Base-by-base conservation (phyloP, 2,797 vertebrate species). In the Ptychobarbus kaznakovi region DNA sequence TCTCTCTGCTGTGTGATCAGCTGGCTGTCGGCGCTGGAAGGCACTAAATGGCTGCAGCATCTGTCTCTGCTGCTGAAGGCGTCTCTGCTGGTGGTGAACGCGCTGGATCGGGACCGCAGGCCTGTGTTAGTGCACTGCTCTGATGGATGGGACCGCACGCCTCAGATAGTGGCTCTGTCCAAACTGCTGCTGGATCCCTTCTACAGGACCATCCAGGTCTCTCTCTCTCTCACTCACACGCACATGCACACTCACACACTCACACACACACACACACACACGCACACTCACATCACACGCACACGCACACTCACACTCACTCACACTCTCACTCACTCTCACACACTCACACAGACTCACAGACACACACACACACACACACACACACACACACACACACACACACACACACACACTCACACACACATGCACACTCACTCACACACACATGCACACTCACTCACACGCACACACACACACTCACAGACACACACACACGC, bases 21-120 rank as follows among this genome's bases (percentile, higher is more conserved):
- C 93, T 99, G 98, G 98, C 95, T 99, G 51, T 99, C 98, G 72
- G 97, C 98, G 81, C 94, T 99, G 89, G 98, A 99, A 92, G 95
- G 97, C 90, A 99, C 98, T 85, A 98, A 97, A 86, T 99, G 98
- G 98, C 95, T 99, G 90, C 98, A 99, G 93, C 98, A 99, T 90
- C 92, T 99, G 15, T 99, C 98, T 1, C 93, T 99, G 93, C 95
- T 99, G 84, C 94, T 99, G 84, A 99, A 99, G 66, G 97, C 98
- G 0, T 96, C 97, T 0, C 94, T 98, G 35, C 92, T 99, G 1
- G 98, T 99, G n/a, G 97, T 99, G 73, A 97, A 98, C 0, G 95
- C 97, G 0, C 97, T 99, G 92, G 96, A 99, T 91, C 90, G 97
- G 12, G 98, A 99, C 91, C 96, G 96, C 91, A 92, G 97, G 3